These are phyloP conservation scores for Orientallactaga bullata DNA, from an alignment of 2,113 vertebrate species.

Conservation along the genomic window DNA sequence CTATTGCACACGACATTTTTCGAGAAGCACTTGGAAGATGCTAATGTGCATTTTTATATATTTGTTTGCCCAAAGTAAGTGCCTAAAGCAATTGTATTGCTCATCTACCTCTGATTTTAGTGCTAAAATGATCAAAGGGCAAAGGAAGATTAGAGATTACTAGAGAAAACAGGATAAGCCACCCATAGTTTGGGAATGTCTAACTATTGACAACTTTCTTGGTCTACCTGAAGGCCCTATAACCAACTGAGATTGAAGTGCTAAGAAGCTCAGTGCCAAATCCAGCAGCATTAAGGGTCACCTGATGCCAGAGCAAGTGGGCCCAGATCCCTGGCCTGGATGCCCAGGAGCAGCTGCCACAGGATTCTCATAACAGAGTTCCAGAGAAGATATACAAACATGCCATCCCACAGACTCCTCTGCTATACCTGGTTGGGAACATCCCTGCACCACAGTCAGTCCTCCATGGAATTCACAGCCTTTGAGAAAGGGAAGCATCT, in stretches of 20 bases:
- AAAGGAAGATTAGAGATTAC: constrained; percentile 53
- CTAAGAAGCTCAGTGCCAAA: constrained; percentile 29
- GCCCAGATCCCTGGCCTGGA: background rate
- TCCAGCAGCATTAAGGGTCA: constrained; percentile 27
- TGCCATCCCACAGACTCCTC: background rate
- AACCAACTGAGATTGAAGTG: constrained; percentile 64
- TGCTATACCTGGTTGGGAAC: background rate
- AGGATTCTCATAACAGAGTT: constrained; percentile 12
- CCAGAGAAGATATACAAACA: background rate
- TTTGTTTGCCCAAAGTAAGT: constrained; percentile 50
- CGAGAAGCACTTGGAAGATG: constrained; percentile 52
- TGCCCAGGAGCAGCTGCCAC: background rate
- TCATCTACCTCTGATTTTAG: constrained; percentile 60
- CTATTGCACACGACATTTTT: constrained; percentile 45
- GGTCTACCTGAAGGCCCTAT: constrained; percentile 18
- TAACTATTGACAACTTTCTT: constrained; percentile 65
- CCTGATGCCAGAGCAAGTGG: constrained; percentile 51
- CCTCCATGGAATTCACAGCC: background rate
- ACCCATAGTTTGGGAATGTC: constrained; percentile 60
- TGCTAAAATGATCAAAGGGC: constrained; percentile 46
- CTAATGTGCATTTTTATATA: constrained; percentile 52
- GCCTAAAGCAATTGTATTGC: constrained; percentile 43
- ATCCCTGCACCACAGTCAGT: constrained; percentile 17
- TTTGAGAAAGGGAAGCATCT: constrained; percentile 60
- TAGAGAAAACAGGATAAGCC: constrained; percentile 67